These are phyloP conservation scores for Brachymystax lenok DNA, from an alignment of 2,797 vertebrate species.

Conservation along the genomic window DNA sequence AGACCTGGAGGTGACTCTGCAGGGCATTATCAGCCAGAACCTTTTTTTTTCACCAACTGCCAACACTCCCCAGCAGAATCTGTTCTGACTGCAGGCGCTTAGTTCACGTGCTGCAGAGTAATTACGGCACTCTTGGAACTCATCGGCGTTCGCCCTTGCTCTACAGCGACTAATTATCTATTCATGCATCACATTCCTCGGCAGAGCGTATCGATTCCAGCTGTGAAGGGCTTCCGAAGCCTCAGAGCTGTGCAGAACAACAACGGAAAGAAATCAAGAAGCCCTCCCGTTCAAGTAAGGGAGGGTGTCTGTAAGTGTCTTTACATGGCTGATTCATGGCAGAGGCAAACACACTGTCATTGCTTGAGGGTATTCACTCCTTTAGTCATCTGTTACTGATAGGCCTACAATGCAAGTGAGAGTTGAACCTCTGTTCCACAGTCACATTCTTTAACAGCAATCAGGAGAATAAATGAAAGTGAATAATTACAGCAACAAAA, in stretches of 20 bases:
- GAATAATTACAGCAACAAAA: not conserved
- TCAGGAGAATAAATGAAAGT: not conserved
- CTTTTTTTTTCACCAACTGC: slow-evolving; percentile 50
- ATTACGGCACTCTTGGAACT: slow-evolving; percentile 53
- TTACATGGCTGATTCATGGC: not conserved
- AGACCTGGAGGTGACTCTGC: slow-evolving; percentile 49
- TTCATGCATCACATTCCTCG: slow-evolving; percentile 60
- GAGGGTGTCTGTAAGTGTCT: not conserved
- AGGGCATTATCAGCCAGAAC: slow-evolving; percentile 41
- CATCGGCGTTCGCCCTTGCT: slow-evolving; percentile 40
- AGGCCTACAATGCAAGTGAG: too few relatives aligned
- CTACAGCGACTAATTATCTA: slow-evolving; percentile 63
- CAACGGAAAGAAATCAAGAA: slow-evolving; percentile 11
- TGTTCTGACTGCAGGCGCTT: slow-evolving; percentile 51
- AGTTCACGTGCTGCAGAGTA: slow-evolving; percentile 51
- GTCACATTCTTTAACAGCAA: not conserved
- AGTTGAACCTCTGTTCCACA: not conserved
- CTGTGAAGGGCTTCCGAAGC: slow-evolving; percentile 23
- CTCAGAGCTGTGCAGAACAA: slow-evolving; percentile 18
- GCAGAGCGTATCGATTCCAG: slow-evolving; percentile 62
- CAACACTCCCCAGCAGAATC: slow-evolving; percentile 26
- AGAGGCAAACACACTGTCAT: slow-evolving; percentile 23
- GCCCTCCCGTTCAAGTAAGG: slow-evolving; percentile 13
- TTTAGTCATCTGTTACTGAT: too few relatives aligned
- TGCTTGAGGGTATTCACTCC: too few relatives aligned